Base-by-base conservation (phyloP, 2,113 vertebrate species). In the Notothenia rossii region DNA sequence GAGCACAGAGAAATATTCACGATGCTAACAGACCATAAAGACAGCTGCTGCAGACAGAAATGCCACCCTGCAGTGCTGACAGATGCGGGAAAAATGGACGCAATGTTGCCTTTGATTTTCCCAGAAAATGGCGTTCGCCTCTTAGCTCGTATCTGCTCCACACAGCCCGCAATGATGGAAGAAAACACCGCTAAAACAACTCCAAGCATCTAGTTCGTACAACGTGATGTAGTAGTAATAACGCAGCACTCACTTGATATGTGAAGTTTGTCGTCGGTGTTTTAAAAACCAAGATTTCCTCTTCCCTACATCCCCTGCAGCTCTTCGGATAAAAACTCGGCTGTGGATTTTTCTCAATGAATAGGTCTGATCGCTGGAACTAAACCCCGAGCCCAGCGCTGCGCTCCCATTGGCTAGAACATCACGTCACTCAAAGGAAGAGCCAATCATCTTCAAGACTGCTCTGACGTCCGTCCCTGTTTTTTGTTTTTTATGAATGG, bases 71-170 rank as follows among this genome's bases (percentile, higher is more conserved):
- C 66, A 46, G 0, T 20, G 29, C 29, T 3, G 22, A 36, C 45
- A 49, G 49, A 43, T 33, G 61, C 68, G 64, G 29, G 33, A 20
- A 49, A 66, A 60, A 75, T 75, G 85, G 77, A 75, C 72, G 84
- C 67, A 46, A 3, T 4, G 62, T 18, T 53, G 89, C 48, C 55
- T 29, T 72, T 69, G 73, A 70, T 77, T 65, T 8, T 25, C 7
- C 36, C 18, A 82, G 87, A 95, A 95, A 95, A 95, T 95, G 95
- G 94, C 94, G 95, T 81, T 91, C 77, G 82, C 67, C 76, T 85
- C 66, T 53, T 2, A 29, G 10, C 72, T n/a, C 54, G 1, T 10
- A 54, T 78, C 75, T 70, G 79, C 79, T 54, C 43, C 58, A 12
- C 66, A n/a, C 25, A 9, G 76, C 73, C 17, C 6, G 33, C 11